Evolutionary conservation across 2,113 vertebrate genomes (phyloP).

Genomic region (Terrapene triunguis): DNA sequence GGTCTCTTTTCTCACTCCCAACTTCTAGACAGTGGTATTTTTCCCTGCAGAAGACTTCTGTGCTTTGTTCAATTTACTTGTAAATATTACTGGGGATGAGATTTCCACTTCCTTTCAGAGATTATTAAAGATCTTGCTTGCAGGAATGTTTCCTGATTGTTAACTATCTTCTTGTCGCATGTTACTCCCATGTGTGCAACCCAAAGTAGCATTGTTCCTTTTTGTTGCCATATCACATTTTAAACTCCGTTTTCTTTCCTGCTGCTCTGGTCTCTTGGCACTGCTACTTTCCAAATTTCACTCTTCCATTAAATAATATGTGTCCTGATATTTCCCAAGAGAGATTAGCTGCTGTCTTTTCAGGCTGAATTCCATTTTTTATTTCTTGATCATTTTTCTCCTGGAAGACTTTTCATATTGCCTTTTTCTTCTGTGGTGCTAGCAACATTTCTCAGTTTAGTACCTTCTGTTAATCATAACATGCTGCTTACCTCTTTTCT

Average conservation of each 20-base stretch:
- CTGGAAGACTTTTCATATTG: neutral
- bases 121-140: neutral
- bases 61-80: neutral
- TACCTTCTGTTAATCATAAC: neutral
- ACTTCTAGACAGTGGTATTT: neutral
- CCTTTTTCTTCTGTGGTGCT: neutral
- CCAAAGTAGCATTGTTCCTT: neutral
- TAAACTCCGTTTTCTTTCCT: neutral
- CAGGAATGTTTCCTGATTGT: neutral
- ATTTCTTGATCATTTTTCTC: neutral
- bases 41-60: neutral
- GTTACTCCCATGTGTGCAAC: neutral
- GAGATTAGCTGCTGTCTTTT: neutral
- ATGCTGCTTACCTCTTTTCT: neutral
- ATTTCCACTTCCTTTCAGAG: neutral
- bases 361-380: neutral
- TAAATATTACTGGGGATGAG: neutral
- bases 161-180: accelerated
- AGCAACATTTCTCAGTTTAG: neutral
- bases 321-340: neutral
- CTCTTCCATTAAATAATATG: neutral
- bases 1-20: neutral
- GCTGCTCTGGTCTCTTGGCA: neutral
- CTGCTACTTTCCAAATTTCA: neutral
- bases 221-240: neutral